phyloP scores from a whole-genome alignment of 2,888 invertebrate genomes.

The Ennomos erosarius region DNA sequence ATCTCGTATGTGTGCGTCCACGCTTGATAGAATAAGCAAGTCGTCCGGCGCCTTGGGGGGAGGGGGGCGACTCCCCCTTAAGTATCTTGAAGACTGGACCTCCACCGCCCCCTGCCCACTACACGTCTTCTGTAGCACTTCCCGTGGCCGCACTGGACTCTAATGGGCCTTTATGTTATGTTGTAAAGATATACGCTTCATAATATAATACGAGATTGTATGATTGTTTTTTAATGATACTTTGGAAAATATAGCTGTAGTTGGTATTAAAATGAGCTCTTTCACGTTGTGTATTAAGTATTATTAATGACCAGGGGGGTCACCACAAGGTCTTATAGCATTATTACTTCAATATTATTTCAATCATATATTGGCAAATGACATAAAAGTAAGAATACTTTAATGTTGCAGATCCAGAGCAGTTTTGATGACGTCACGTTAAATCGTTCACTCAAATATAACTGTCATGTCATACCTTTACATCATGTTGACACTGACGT shows the following conservation, averaged over 20 bases:
- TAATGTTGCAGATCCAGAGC: too few relatives aligned
- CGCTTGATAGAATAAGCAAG: slow-evolving; percentile 86
- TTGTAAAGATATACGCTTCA: slow-evolving; percentile 63
- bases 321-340: too few relatives aligned
- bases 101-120: slow-evolving; percentile 78
- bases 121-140: slow-evolving; percentile 82
- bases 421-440: too few relatives aligned
- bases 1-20: slow-evolving; percentile 69
- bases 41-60: slow-evolving; percentile 76
- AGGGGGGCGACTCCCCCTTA: slow-evolving; percentile 65
- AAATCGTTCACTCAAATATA: too few relatives aligned
- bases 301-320: too few relatives aligned
- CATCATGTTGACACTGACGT: too few relatives aligned
- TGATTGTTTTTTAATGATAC: slow-evolving; percentile 4
- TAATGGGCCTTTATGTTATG: slow-evolving; percentile 78
- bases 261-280: too few relatives aligned
- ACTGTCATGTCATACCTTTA: too few relatives aligned
- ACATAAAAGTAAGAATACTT: too few relatives aligned
- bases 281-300: too few relatives aligned
- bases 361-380: too few relatives aligned
- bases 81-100: slow-evolving; percentile 84
- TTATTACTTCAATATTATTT: too few relatives aligned
- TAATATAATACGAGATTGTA: slow-evolving; percentile 28
- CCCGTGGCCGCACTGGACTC: slow-evolving; percentile 77
- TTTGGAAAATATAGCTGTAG: not conserved